Evolutionary conservation across 2,888 invertebrate species (phyloP).

Genomic region (Gastracanthus pulcherrimus): DNA sequence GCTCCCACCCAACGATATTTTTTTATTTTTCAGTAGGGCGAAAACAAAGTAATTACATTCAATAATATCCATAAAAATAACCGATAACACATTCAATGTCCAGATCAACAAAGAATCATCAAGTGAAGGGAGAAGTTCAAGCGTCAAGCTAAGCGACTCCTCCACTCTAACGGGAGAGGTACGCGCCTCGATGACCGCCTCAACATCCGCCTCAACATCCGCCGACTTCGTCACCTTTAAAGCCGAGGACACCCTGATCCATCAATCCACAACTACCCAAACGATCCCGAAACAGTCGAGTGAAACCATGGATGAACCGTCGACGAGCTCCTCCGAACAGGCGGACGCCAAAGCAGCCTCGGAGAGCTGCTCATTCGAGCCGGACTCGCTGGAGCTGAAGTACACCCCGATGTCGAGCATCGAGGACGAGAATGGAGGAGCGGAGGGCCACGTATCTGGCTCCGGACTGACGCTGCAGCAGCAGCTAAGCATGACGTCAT

Average conservation of each 20-base stretch:
- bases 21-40: too few relatives aligned
- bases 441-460: constrained; percentile 67
- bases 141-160: constrained; percentile 58
- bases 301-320: constrained; percentile 16
- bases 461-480: constrained; percentile 67
- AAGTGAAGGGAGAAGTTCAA: constrained; percentile 14
- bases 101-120: constrained; percentile 52
- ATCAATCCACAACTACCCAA: background rate
- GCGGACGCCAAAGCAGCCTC: background rate
- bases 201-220: constrained; percentile 69
- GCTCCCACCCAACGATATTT: too few relatives aligned
- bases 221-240: background rate
- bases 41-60: too few relatives aligned
- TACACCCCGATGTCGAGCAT: constrained; percentile 76
- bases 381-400: constrained; percentile 57
- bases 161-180: constrained; percentile 55
- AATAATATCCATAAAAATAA: too few relatives aligned
- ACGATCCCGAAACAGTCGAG: background rate
- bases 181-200: constrained; percentile 26
- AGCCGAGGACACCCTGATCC: background rate
- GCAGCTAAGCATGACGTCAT: constrained; percentile 74
- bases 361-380: constrained; percentile 54
- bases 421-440: constrained; percentile 79
- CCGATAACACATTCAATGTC: background rate
- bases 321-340: constrained; percentile 29